phyloP scores from a whole-genome alignment of 2,888 invertebrate genomes.

The Athrips mouffetella region DNA sequence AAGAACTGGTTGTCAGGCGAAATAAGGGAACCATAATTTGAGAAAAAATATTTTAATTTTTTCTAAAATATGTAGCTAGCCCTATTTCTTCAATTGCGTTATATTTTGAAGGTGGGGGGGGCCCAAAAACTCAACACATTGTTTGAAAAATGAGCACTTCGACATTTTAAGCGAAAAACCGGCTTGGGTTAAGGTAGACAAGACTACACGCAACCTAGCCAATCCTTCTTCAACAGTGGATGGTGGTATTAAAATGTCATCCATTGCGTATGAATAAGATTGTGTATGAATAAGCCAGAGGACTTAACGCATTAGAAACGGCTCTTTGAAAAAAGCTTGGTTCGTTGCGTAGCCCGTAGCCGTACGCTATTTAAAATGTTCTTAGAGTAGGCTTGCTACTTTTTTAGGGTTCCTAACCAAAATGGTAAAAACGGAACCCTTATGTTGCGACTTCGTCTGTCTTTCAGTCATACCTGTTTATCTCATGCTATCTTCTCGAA shows the following conservation, averaged over 20 bases:
- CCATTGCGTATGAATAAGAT: constrained; percentile 21
- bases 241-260: constrained; percentile 14
- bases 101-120: constrained; percentile 15
- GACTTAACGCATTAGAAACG: constrained; percentile 6
- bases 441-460: too few species aligned
- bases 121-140: constrained; percentile 16
- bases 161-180: constrained; percentile 16
- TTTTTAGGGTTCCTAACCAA: too few species aligned
- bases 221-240: constrained; percentile 10
- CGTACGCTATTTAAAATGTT: too few species aligned
- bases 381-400: too few species aligned
- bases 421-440: too few species aligned
- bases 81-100: constrained; percentile 16
- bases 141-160: constrained; percentile 18
- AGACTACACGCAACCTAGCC: constrained; percentile 12
- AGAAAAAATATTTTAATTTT: not conserved
- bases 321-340: constrained; percentile 12
- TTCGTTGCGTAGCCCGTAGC: constrained; percentile 12
- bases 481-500: too few species aligned
- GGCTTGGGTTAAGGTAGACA: constrained; percentile 12
- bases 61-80: constrained; percentile 1
- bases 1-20: not conserved
- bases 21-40: constrained; percentile 1
- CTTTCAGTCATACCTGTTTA: too few species aligned
- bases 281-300: constrained; percentile 14